Evolutionary conservation across 2,113 vertebrate genomes (phyloP).

Genomic region (Calyptommatus sinebrachiatus): DNA sequence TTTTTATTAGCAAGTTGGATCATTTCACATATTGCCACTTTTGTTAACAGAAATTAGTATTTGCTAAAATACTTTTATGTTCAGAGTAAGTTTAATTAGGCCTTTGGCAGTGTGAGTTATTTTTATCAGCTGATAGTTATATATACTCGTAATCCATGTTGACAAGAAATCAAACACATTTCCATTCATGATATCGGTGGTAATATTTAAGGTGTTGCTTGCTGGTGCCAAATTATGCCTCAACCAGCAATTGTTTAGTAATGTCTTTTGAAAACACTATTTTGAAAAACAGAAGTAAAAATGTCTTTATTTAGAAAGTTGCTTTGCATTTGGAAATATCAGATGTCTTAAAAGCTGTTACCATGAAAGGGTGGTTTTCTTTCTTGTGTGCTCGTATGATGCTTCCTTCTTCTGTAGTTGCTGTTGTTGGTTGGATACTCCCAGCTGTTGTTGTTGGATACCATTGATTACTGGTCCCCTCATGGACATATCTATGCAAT

Average conservation of each 20-base stretch:
- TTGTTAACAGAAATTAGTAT: too few species aligned
- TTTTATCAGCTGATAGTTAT: too few species aligned
- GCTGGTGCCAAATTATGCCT: not conserved
- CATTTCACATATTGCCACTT: not conserved
- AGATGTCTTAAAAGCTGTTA: not conserved
- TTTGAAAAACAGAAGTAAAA: not conserved
- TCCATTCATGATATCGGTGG: not conserved
- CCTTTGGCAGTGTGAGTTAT: too few species aligned
- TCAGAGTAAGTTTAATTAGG: not conserved
- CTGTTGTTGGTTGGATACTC: too few species aligned
- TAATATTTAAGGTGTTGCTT: not conserved
- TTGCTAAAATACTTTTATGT: not conserved
- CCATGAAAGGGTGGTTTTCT: not conserved
- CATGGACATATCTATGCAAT: too few species aligned
- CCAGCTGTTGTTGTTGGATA: too few species aligned
- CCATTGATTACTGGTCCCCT: too few species aligned
- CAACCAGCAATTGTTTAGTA: not conserved
- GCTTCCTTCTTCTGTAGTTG: not conserved
- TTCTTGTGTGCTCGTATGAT: too few species aligned
- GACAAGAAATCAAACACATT: not conserved
- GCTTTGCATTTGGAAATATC: not conserved
- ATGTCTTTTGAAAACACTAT: not conserved
- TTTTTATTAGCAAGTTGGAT: fast-evolving
- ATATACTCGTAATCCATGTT: not conserved
- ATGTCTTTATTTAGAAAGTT: not conserved